Base-by-base conservation (phyloP, 2,797 vertebrate species). In the Gallinago stenura region DNA sequence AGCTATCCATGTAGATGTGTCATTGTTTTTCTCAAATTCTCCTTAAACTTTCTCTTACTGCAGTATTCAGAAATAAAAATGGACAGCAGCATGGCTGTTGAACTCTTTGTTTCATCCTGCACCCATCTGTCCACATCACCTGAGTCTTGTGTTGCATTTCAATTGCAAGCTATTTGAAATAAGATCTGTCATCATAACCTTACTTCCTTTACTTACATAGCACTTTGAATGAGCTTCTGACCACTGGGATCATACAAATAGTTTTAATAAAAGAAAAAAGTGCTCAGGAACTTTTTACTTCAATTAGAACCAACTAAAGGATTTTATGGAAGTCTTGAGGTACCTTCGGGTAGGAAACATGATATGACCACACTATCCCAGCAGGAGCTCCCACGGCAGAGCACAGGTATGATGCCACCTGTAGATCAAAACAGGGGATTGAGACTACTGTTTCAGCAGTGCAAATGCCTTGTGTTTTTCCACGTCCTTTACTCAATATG, bases 1-100 rank as follows among this genome's bases (percentile, higher is more conserved):
- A 91, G 25, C 10, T 66, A 35, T 39, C 46, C 33, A 8, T 69
- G 17, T 84, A 86, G 24, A 21, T 12, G 4, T 51, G 79, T 70
- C 31, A 26, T 15, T 33, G 12, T n/a, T 95, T 93, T 83, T 51
- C 68, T 94, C 56, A 62, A 78, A 60, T 68, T 48, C 26, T 77
- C 24, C 37, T 53, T 57, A 51, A 80, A 80, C 3, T 62, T 84
- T 50, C 48, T 68, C 13, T 68, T 48, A 56, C 17, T 33, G 10
- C 53, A 19, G 24, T 65, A 35, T 56, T 51, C 64, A 70, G 58
- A 51, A 79, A 37, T 19, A 76, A 90, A 92, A 87, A 53, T 25
- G 37, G 33, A n/a, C 25, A 87, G 76, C 9, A 39, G 22, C 24
- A 15, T 66, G 13, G 3, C 41, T 76, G n/a, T 75, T 71, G 28